These are phyloP conservation scores for Temnothorax curvispinosus DNA, from an alignment of 1,140 invertebrate species.

Conservation along the genomic window DNA sequence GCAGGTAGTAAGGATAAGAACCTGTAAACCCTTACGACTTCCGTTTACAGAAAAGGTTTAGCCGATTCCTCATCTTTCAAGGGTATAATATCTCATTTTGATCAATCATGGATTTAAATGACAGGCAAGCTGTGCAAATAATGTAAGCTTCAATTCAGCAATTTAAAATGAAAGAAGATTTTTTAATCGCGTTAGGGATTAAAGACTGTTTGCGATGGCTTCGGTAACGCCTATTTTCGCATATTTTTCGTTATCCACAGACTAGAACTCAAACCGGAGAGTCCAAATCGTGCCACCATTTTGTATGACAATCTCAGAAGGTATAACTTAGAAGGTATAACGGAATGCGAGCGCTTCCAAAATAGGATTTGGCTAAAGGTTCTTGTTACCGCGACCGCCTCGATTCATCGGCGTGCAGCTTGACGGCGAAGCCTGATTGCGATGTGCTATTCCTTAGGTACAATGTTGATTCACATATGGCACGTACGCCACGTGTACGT, in stretches of 20 bases:
- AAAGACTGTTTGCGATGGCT: background rate
- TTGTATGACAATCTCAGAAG: background rate
- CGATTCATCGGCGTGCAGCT: slow-evolving; percentile 52
- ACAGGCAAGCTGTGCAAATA: background rate
- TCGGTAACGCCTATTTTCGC: background rate
- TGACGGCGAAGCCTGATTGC: slow-evolving; percentile 48
- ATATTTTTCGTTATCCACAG: too few relatives aligned
- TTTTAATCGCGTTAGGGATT: background rate
- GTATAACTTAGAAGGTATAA: too few relatives aligned
- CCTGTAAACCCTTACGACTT: background rate
- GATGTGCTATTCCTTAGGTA: slow-evolving; percentile 55
- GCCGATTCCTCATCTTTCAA: background rate
- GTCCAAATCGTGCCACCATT: background rate
- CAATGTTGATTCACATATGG: slow-evolving; percentile 33
- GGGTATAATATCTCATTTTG: background rate
- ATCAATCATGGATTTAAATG: background rate
- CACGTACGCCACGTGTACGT: slow-evolving; percentile 1
- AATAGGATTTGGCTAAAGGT: background rate
- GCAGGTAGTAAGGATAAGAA: background rate
- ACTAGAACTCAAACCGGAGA: background rate
- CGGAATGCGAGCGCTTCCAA: background rate
- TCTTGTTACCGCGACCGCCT: background rate
- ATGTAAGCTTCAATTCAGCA: background rate
- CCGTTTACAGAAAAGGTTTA: background rate
- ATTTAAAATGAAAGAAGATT: background rate